Evolutionary conservation across 1,140 invertebrate genomes (phyloP).

Genomic region (Rhopalosiphum padi): DNA sequence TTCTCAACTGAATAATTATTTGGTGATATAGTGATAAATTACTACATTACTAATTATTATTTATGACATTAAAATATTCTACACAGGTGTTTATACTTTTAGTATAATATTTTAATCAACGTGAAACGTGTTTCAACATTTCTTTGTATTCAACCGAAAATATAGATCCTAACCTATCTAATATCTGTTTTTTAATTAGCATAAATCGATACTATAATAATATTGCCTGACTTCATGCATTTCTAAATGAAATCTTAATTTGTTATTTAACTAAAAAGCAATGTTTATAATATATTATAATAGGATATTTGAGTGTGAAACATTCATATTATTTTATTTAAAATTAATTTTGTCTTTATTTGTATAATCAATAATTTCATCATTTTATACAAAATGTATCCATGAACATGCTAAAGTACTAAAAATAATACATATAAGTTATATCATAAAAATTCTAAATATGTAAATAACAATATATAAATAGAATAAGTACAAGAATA

Average conservation of each 20-base stretch:
- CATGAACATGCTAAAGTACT: too few relatives aligned
- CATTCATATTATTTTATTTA: not conserved
- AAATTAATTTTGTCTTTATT: not conserved
- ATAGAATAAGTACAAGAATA: not conserved
- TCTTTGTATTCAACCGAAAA: not conserved
- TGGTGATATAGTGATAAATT: not conserved
- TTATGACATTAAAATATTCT: conserved; percentile 11
- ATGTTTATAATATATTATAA: too few relatives aligned
- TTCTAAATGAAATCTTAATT: not conserved
- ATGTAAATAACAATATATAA: too few relatives aligned
- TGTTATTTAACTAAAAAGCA: not conserved
- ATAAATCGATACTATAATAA: not conserved
- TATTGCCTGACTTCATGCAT: not conserved
- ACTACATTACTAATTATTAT: not conserved
- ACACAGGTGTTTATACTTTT: not conserved
- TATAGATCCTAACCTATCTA: not conserved
- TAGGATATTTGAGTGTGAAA: too few relatives aligned
- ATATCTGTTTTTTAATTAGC: not conserved
- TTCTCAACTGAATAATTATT: not conserved
- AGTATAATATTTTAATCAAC: conserved; percentile 1
- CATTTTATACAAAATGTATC: not conserved
- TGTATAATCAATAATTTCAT: not conserved
- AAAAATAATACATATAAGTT: too few relatives aligned
- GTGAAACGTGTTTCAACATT: not conserved
- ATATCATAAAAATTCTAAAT: too few relatives aligned